Base-by-base conservation (phyloP, 2,888 invertebrate genomes). In the Nudaria mundana region DNA sequence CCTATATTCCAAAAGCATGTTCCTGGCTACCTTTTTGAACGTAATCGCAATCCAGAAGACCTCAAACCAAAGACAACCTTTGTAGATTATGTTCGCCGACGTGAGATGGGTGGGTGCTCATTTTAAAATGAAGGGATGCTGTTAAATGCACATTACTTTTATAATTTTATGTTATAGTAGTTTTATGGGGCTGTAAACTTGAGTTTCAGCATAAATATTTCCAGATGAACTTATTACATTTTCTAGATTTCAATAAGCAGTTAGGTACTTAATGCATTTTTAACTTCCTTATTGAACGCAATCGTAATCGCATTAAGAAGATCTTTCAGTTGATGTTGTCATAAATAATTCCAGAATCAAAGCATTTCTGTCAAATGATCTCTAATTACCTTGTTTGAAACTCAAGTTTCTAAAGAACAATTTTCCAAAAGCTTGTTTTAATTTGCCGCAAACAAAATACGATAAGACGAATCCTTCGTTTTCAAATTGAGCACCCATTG, bases 81-180 rank as follows among this genome's bases (percentile, higher is more conserved):
- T 82, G 76, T 88, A 86, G 87, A 88, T 76, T 87, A 87, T 83
- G 79, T 83, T 66, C 86, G 85, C 76, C 79, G 77, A 75, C 75
- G 87, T 80, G 81, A 86, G 66, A 75, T 85, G 83, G 88, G 88
- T 88, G 87, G 83, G 88, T 87, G 87, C 83, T 87, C 85, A 85
- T 82, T 77, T 81, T 80, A 70, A 76, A 76, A 73, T 71, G 81
- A 81, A 81, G 81, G 82, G 82, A 76, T 76, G 71, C 65, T 56
- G 44, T 43, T 41, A 30, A 40, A 30, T 44, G 37, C 40, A 39
- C 66, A 78, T 82, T 82, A 81, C 51, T 40, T 56, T 51, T 40
- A 30, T 44, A 10, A 33, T 12, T 48, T 32, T 41, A 55, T 28
- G 11, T 48, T 48, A 43, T 43, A 30, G 50, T 38, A 41, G 22